These are phyloP conservation scores for Poicephalus meyeri DNA, from an alignment of 2,113 vertebrate species.

Conservation along the genomic window DNA sequence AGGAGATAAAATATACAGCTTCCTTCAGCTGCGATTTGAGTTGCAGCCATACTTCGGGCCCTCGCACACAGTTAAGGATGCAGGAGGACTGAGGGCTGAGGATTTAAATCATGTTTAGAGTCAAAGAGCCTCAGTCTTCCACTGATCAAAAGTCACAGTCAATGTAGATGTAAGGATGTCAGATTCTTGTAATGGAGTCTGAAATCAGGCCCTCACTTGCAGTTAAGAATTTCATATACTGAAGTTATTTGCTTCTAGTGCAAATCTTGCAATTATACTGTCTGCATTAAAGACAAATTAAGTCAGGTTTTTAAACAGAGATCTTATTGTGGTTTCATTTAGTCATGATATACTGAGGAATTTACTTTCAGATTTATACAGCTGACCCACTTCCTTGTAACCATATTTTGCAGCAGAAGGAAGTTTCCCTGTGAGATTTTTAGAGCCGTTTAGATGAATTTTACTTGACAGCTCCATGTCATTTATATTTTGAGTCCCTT, in stretches of 20 bases:
- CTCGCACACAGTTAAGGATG: neutral
- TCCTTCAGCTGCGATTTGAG: neutral
- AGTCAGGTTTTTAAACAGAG: neutral
- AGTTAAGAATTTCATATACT: neutral
- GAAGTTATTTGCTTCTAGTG: neutral
- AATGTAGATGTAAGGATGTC: neutral
- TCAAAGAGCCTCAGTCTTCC: neutral
- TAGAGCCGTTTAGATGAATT: constrained; percentile 11
- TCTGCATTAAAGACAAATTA: neutral
- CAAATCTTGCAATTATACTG: neutral
- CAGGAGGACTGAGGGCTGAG: neutral
- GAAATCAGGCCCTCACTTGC: neutral
- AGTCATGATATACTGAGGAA: neutral
- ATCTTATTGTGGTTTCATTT: neutral
- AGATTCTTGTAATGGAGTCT: neutral
- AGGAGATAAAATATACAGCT: neutral
- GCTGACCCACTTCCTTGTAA: neutral
- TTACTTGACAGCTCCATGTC: neutral
- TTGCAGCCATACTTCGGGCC: neutral
- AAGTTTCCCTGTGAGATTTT: neutral
- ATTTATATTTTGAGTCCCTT: neutral
- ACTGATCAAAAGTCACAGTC: neutral
- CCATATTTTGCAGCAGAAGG: neutral
- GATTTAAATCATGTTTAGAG: neutral
- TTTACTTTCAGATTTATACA: neutral